A percentile compares a stretch with the other conserved stretches of the same genome.
phyloP scores from a whole-genome alignment of 2,888 invertebrate genomes.

The Pyrrhia umbra region DNA sequence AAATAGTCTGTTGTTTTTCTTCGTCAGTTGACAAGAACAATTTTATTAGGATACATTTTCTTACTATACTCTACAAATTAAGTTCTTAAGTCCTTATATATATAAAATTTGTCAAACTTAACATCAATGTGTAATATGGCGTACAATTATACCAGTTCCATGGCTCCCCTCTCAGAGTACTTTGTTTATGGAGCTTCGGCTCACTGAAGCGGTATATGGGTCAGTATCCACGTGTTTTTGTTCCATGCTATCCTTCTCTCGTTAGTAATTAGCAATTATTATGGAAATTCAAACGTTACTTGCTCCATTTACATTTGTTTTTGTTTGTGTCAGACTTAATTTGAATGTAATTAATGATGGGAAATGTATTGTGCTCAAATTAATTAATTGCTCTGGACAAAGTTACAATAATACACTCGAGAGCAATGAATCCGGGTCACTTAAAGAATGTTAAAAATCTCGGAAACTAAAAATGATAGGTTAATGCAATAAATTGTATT shows the following conservation, averaged over 20 bases:
- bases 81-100: conserved; percentile 7
- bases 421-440: no score
- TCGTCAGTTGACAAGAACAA: no score
- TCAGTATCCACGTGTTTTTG: conserved; percentile 62
- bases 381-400: background rate
- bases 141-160: conserved; percentile 51
- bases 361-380: background rate
- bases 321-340: background rate
- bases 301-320: conserved; percentile 22
- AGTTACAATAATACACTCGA: no score
- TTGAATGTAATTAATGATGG: background rate
- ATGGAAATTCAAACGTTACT: conserved; percentile 31
- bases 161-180: conserved; percentile 49
- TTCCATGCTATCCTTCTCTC: conserved; percentile 37
- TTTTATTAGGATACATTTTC: conserved; percentile 1
- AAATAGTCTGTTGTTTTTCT: no score
- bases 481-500: no score
- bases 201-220: conserved; percentile 64
- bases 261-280: conserved; percentile 41
- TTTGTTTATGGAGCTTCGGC: conserved; percentile 57
- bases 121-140: conserved; percentile 51
- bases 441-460: no score
- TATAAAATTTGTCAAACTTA: conserved; percentile 37
- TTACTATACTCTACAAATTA: background rate
- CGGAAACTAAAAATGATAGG: no score